Evolutionary conservation across 2,888 invertebrate genomes (phyloP).

Genomic region (Laspeyria flexula): DNA sequence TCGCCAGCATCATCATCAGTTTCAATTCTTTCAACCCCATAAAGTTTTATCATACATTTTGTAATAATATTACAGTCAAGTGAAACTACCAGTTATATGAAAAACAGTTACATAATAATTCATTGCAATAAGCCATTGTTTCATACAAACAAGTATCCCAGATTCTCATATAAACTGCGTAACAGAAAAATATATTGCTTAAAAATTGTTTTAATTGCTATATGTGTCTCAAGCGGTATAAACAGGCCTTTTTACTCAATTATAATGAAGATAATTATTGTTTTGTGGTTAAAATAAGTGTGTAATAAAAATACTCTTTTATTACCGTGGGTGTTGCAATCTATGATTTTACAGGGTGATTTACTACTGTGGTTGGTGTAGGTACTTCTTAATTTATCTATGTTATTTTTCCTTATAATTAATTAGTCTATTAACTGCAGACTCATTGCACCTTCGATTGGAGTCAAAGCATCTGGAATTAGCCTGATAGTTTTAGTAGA

Average conservation of each 20-base stretch:
- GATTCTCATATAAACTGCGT: slow-evolving; percentile 37
- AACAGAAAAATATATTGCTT: slow-evolving; percentile 31
- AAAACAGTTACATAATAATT: slow-evolving; percentile 34
- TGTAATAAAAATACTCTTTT: neutral
- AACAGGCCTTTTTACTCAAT: slow-evolving; percentile 17
- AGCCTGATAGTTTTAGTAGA: too few relatives aligned
- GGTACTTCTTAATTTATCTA: too few relatives aligned
- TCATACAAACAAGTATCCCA: slow-evolving; percentile 23
- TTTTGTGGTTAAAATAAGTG: neutral
- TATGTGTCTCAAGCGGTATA: slow-evolving; percentile 12
- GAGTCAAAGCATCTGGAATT: too few relatives aligned
- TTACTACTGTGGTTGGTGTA: neutral
- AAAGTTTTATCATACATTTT: neutral
- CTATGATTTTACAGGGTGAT: too few relatives aligned
- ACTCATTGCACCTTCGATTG: too few relatives aligned
- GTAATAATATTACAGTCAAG: slow-evolving; percentile 2
- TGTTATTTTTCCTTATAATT: too few relatives aligned
- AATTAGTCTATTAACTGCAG: too few relatives aligned
- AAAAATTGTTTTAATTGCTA: slow-evolving; percentile 22
- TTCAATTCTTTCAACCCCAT: too few relatives aligned
- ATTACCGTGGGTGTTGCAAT: neutral
- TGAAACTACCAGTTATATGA: slow-evolving; percentile 12
- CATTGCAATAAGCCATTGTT: slow-evolving; percentile 37
- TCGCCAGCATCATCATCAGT: too few relatives aligned
- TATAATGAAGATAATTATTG: neutral